Evolutionary conservation across 2,113 vertebrate species (phyloP).

Genomic region (Ia io): DNA sequence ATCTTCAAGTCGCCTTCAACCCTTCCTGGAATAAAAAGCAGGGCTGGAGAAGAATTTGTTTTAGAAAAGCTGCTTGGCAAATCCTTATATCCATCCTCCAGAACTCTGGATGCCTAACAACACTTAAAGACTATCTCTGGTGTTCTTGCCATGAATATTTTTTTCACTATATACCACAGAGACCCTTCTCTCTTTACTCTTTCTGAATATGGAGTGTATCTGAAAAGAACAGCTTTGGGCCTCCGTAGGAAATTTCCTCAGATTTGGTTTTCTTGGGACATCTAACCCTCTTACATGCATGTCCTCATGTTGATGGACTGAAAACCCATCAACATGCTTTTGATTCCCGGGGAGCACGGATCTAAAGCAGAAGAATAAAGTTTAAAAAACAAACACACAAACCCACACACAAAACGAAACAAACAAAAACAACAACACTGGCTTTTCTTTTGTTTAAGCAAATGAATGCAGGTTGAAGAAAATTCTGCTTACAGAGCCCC

Average conservation of each 20-base stretch:
- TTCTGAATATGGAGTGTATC: not conserved
- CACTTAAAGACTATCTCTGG: not conserved
- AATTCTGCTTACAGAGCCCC: conserved; percentile 12
- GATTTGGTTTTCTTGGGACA: not conserved
- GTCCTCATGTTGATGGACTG: not conserved
- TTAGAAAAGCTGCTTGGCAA: not conserved
- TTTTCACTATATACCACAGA: not conserved
- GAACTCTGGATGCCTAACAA: not conserved
- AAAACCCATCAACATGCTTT: not conserved
- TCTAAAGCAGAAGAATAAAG: not conserved
- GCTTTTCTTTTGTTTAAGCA: not conserved
- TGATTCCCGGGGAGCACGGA: not conserved
- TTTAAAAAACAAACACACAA: not conserved
- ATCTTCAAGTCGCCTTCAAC: not conserved
- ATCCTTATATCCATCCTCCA: not conserved
- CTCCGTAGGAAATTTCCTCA: not conserved
- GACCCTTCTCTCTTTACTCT: not conserved
- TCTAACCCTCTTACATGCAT: not conserved
- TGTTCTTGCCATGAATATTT: not conserved
- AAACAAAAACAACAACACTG: not conserved
- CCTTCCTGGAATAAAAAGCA: conserved; percentile 18
- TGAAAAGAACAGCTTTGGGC: not conserved
- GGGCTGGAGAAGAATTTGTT: not conserved
- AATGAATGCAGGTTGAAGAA: conserved; percentile 33
- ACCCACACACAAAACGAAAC: not conserved